phyloP scores from a whole-genome alignment of 2,113 vertebrate genomes.

The Tetrax tetrax region DNA sequence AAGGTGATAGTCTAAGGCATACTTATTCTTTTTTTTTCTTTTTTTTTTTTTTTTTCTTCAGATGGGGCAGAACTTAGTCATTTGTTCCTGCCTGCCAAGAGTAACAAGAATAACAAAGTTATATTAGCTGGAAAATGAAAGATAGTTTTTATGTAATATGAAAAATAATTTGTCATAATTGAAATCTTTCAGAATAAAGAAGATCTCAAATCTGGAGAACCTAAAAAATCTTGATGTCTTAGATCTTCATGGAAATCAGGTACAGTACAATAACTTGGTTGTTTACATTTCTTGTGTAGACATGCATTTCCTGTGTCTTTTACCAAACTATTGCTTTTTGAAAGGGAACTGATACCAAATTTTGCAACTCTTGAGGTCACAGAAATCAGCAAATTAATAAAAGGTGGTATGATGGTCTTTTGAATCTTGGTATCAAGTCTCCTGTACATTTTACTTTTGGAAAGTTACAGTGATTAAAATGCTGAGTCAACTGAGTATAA shows the following conservation, averaged over 20 bases:
- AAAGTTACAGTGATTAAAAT: background rate
- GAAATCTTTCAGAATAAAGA: slow-evolving; percentile 84
- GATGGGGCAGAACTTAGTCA: background rate
- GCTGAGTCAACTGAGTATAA: background rate
- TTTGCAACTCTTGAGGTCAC: background rate
- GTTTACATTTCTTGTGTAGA: background rate
- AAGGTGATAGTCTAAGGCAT: background rate
- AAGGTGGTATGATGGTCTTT: background rate
- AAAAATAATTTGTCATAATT: background rate
- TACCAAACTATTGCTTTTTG: background rate
- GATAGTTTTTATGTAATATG: background rate
- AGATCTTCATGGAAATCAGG: slow-evolving; percentile 96
- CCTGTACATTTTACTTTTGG: background rate
- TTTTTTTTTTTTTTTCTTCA: background rate
- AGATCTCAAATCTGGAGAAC: slow-evolving; percentile 85
- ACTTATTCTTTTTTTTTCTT: background rate
- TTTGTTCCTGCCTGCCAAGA: no score
- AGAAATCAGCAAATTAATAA: background rate
- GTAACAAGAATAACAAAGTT: no score
- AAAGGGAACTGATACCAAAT: background rate
- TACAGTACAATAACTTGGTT: slow-evolving; percentile 53
- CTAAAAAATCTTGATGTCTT: slow-evolving; percentile 88
- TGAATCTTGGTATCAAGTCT: background rate
- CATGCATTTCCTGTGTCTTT: background rate
- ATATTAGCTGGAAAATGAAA: background rate